Conservation (phyloP, 2,113 vertebrate genomes). For the Antigone vipio region DNA sequence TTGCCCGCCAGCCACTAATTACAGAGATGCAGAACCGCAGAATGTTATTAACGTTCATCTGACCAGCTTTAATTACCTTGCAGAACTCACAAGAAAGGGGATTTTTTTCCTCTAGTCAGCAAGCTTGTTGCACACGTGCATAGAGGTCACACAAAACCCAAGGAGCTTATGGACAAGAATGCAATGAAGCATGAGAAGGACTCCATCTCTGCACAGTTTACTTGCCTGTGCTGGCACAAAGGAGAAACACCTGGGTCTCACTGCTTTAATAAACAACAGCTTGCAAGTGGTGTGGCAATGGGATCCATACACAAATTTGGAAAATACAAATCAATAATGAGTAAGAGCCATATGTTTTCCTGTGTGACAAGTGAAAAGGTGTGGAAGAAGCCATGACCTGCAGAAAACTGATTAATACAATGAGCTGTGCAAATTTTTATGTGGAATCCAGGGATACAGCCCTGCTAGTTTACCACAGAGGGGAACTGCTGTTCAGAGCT, state of each 20-base stretch:
- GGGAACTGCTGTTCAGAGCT: neutral
- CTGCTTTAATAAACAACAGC: conserved; percentile 28
- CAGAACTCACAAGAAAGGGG: neutral
- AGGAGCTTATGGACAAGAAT: neutral
- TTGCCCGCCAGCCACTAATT: neutral
- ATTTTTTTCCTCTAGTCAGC: neutral
- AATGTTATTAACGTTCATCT: neutral
- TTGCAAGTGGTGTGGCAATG: neutral
- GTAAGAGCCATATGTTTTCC: conserved; percentile 24
- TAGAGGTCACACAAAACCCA: neutral
- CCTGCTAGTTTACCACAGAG: neutral
- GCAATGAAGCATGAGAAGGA: neutral
- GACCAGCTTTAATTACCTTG: neutral
- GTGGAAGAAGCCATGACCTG: neutral
- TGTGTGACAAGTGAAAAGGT: conserved; percentile 2
- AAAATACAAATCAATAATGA: conserved; percentile 26
- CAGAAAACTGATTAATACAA: conserved; percentile 5
- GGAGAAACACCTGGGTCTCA: neutral
- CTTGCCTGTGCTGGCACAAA: neutral
- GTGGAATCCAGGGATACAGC: neutral
- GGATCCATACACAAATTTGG: neutral
- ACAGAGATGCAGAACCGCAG: neutral
- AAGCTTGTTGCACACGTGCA: neutral
- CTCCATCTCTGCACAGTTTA: neutral
- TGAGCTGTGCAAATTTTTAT: neutral